Conservation (phyloP, 37 sponge, comb jelly and placozoan genomes). For the Beroe ovata region DNA sequence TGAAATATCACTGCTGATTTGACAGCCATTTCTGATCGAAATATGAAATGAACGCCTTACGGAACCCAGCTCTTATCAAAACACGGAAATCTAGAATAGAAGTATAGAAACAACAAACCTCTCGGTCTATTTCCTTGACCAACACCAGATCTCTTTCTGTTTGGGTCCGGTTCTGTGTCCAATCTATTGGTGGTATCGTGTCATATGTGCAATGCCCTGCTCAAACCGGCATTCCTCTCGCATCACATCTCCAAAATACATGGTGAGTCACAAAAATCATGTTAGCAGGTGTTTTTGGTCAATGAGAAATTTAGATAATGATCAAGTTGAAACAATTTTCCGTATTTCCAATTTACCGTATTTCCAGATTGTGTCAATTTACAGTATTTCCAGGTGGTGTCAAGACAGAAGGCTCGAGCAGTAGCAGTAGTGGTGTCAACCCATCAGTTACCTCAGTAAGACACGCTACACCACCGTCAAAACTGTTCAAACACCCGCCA, state of each 20-base stretch:
- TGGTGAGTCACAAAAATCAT: slow-evolving; percentile 13
- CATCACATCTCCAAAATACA: slow-evolving; percentile 49
- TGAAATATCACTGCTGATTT: no score
- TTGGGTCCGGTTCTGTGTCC: slow-evolving; percentile 49
- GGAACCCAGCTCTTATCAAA: no score
- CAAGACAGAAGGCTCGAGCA: background rate
- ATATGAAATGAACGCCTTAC: no score
- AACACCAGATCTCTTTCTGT: slow-evolving; percentile 61
- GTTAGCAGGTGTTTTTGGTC: no score
- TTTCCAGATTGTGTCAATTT: no score
- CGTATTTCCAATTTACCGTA: no score
- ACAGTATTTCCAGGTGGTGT: slow-evolving; percentile 7
- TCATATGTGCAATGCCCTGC: slow-evolving; percentile 25
- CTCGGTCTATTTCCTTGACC: slow-evolving; percentile 34
- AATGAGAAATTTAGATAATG: no score
- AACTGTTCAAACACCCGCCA: slow-evolving; percentile 1
- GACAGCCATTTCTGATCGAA: no score
- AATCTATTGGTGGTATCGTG: slow-evolving; percentile 41
- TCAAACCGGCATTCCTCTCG: slow-evolving; percentile 51
- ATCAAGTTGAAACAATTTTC: no score
- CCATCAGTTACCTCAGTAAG: background rate
- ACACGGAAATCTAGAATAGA: no score
- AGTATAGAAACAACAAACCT: no score
- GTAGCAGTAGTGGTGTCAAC: background rate
- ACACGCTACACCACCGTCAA: background rate